Evolutionary conservation across 2,797 vertebrate genomes (phyloP).

Genomic region (Aselliscus stoliczkanus): DNA sequence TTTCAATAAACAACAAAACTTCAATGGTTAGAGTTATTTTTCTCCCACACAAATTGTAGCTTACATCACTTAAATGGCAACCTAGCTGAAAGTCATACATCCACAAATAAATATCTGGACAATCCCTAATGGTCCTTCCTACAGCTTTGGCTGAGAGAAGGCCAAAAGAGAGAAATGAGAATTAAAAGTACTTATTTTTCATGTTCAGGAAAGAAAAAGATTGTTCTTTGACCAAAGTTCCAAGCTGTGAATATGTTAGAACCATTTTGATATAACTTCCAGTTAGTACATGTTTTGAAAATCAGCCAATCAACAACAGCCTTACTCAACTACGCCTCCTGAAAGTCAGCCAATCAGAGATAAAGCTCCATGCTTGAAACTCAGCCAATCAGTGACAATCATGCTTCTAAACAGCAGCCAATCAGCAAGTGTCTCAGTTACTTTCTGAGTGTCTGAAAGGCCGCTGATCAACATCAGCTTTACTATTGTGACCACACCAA

Average conservation of each 20-base stretch:
- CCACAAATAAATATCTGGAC: background rate
- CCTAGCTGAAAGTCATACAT: background rate
- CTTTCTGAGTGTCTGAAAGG: background rate
- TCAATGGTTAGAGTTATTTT: background rate
- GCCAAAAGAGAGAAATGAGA: background rate
- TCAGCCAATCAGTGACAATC: background rate
- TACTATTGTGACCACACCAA: background rate
- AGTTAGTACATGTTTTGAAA: background rate
- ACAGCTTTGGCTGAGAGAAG: background rate
- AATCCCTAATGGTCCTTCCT: background rate
- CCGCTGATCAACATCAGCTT: background rate
- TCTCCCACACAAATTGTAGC: background rate
- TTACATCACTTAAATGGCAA: background rate
- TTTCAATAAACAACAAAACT: background rate
- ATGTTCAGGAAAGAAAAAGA: background rate
- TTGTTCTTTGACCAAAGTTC: background rate
- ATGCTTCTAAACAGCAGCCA: background rate
- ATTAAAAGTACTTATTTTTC: background rate
- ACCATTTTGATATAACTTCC: background rate
- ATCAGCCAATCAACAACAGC: background rate
- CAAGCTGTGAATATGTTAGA: background rate
- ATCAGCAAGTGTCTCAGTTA: background rate
- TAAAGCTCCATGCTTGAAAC: background rate
- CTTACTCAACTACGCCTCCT: background rate
- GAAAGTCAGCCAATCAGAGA: background rate